These are phyloP conservation scores for Urechis unicinctus DNA, from an alignment of 2,888 invertebrate genomes.

Conservation along the genomic window DNA sequence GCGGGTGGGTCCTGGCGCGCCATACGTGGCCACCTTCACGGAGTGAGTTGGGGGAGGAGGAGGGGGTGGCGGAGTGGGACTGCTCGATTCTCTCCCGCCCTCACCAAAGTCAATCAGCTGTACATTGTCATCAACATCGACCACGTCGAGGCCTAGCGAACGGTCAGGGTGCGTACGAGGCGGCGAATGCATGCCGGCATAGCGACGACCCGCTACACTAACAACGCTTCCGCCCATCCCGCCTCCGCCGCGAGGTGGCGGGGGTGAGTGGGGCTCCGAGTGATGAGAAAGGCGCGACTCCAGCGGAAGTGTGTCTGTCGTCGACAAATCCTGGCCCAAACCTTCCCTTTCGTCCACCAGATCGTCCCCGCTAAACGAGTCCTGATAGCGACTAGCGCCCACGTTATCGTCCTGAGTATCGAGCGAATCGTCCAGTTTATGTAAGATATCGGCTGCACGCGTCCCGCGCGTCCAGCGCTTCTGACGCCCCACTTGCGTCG, in stretches of 20 bases:
- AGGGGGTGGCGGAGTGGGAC: background rate
- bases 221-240: background rate
- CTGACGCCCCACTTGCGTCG: conserved; percentile 13
- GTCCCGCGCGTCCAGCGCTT: conserved; percentile 17
- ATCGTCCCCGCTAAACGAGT: background rate
- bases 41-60: conserved; percentile 3
- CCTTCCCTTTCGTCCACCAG: background rate
- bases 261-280: conserved; percentile 6
- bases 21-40: background rate
- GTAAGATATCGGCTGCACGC: background rate
- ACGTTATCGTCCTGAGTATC: too few species aligned
- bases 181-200: background rate
- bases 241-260: conserved; percentile 1
- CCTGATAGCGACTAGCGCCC: background rate
- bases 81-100: conserved; percentile 5
- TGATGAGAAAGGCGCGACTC: conserved; percentile 4
- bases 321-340: background rate
- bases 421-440: background rate
- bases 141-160: background rate
- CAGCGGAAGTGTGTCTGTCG: background rate
- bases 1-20: background rate
- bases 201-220: background rate
- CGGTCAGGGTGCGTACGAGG: background rate
- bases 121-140: conserved; percentile 9
- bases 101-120: conserved; percentile 21